Base-by-base conservation (phyloP, 2,888 invertebrate genomes). In the Idaea aversata region DNA sequence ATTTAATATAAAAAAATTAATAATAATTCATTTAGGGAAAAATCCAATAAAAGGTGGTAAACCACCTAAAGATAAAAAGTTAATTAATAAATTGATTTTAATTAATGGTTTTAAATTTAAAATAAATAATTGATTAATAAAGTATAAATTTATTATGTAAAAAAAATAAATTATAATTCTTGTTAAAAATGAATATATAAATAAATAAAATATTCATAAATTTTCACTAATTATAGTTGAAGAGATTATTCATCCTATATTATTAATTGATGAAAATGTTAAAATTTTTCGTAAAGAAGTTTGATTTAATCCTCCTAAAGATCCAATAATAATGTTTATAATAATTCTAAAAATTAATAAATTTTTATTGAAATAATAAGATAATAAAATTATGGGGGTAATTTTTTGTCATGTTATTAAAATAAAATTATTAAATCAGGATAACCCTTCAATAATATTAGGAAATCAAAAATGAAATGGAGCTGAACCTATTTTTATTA, bases 331-430 rank as follows among this genome's bases (percentile, higher is more conserved):
- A 62, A 87, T 77, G 70, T 92, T 93, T 59, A 91, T 59, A 70
- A 94, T 78, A 83, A 93, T 88, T 79, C 89, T 84, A 65, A 90
- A 71, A 70, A 85, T 76, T 78, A 93, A 77, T 80, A 93, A 86
- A 75, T 85, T 83, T 76, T 82, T 83, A 81, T 87, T 85, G 78
- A 85, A 81, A 80, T 87, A 86, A 82, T 93, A 93, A 63, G 90
- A 92, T 61, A 94, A 75, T 78, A 94, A 73, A 83, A 94, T 89
- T 88, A 95, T 85, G 3, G 95, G 95, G 57, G 94, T 90, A 88
- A 95, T 93, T 94, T 95, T 95, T 94, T 95, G 95, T 90, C 94
- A 94, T 0, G 94, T 94, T 87, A 94, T 87, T 88, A 94, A 81
- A 78, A 94, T 86, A 77, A 94, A 83, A 69, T 86, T 82, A 85